These are phyloP conservation scores for Hypomecis punctinalis DNA, from an alignment of 2,888 invertebrate genomes.

Conservation along the genomic window DNA sequence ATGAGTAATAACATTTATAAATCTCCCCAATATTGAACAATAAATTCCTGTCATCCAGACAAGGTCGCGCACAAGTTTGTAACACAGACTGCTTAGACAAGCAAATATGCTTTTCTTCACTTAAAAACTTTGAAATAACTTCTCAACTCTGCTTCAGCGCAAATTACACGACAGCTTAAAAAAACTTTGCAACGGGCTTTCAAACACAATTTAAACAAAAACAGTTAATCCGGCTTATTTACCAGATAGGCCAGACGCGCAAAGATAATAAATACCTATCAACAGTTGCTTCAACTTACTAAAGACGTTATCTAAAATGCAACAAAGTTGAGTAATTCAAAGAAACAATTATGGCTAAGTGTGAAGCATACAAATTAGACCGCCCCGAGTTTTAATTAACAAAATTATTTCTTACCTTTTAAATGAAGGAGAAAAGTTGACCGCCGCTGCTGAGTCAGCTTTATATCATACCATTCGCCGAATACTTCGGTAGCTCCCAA, in stretches of 20 bases:
- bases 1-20: slow-evolving; percentile 9
- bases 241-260: background rate
- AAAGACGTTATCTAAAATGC: too few relatives aligned
- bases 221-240: background rate
- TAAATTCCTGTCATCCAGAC: slow-evolving; percentile 17
- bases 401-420: slow-evolving; percentile 55
- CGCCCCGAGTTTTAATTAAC: slow-evolving; percentile 47
- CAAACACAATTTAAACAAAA: background rate
- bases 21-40: slow-evolving; percentile 15
- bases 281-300: background rate
- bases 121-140: slow-evolving; percentile 20
- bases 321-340: too few relatives aligned
- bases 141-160: slow-evolving; percentile 3
- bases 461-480: slow-evolving; percentile 50
- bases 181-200: slow-evolving; percentile 7
- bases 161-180: slow-evolving; percentile 3
- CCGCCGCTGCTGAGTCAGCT: slow-evolving; percentile 48
- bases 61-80: slow-evolving; percentile 15
- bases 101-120: slow-evolving; percentile 5
- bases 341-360: background rate
- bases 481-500: slow-evolving; percentile 50
- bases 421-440: slow-evolving; percentile 43
- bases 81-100: slow-evolving; percentile 5
- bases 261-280: background rate
- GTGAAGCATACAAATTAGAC: slow-evolving; percentile 17